Evolutionary conservation across 2,888 invertebrate genomes (phyloP).

Genomic region (Ochlodes sylvanus): DNA sequence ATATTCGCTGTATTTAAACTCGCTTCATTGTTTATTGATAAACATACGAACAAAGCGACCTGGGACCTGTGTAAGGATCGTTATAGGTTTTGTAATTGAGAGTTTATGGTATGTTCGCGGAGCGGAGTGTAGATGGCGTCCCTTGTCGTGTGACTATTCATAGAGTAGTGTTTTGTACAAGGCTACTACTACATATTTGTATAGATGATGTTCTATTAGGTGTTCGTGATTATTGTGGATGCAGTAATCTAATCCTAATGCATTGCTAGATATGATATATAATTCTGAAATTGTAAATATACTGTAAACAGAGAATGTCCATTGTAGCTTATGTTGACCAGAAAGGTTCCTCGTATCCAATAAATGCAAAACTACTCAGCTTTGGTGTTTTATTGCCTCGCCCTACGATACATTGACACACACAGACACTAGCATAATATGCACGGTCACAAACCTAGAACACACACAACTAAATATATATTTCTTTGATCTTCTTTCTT

Average conservation of each 20-base stretch:
- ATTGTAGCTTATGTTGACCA: conserved; percentile 85
- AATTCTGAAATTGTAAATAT: conserved; percentile 83
- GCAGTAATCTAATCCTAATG: conserved; percentile 76
- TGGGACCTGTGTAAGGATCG: conserved; percentile 58
- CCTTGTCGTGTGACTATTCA: conserved; percentile 29
- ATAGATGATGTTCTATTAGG: conserved; percentile 74
- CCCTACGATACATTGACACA: neutral
- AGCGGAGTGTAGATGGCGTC: conserved; percentile 51
- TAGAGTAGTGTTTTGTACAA: conserved; percentile 79
- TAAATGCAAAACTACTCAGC: conserved; percentile 83
- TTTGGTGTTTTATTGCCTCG: conserved; percentile 54
- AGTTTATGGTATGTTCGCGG: conserved; percentile 38
- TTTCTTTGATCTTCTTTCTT: no score
- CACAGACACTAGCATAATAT: neutral
- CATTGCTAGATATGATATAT: conserved; percentile 77
- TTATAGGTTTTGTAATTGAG: conserved; percentile 48
- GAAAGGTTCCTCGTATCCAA: conserved; percentile 85
- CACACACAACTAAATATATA: no score
- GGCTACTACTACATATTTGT: conserved; percentile 74
- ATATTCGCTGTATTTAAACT: conserved; percentile 77
- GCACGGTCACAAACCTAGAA: no score
- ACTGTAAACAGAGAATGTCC: conserved; percentile 83
- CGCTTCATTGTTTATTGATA: conserved; percentile 71
- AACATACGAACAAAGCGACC: conserved; percentile 75
- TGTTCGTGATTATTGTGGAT: conserved; percentile 81